Percentiles rank a stretch among this genome's conserved stretches.
phyloP scores from a whole-genome alignment of 2,888 invertebrate species.

The Falcaria lacertinaria region DNA sequence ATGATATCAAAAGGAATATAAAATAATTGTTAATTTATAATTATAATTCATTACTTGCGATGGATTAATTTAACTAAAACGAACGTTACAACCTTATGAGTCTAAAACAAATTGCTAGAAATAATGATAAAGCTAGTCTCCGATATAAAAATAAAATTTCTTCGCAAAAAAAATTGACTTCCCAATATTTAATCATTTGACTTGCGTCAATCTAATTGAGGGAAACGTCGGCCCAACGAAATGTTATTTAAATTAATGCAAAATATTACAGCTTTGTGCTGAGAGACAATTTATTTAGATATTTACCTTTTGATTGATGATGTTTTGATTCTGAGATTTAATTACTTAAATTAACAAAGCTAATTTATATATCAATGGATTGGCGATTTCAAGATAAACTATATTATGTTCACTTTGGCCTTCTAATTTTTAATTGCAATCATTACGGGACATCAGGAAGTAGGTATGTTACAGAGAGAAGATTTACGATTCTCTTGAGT shows the following conservation, averaged over 20 bases:
- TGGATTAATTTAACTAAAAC: too few species aligned
- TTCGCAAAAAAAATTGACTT: neutral
- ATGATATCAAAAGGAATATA: too few species aligned
- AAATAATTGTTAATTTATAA: too few species aligned
- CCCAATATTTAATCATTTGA: neutral
- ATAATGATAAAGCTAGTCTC: neutral
- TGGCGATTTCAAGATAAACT: too few species aligned
- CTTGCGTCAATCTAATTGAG: neutral
- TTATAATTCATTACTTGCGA: too few species aligned
- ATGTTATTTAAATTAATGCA: neutral
- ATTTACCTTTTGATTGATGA: neutral
- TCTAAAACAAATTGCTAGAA: neutral
- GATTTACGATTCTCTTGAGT: too few species aligned
- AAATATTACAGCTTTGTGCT: neutral
- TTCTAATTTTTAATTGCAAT: too few species aligned
- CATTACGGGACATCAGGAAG: too few species aligned
- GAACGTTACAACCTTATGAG: too few species aligned
- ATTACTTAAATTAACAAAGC: neutral
- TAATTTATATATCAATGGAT: neutral
- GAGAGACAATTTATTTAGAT: neutral
- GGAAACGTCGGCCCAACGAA: neutral
- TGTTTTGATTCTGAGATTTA: neutral
- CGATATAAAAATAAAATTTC: neutral
- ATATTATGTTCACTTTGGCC: too few species aligned
- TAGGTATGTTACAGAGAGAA: too few species aligned